Conservation (phyloP, 2,888 invertebrate genomes). For the Xylocampa areola region DNA sequence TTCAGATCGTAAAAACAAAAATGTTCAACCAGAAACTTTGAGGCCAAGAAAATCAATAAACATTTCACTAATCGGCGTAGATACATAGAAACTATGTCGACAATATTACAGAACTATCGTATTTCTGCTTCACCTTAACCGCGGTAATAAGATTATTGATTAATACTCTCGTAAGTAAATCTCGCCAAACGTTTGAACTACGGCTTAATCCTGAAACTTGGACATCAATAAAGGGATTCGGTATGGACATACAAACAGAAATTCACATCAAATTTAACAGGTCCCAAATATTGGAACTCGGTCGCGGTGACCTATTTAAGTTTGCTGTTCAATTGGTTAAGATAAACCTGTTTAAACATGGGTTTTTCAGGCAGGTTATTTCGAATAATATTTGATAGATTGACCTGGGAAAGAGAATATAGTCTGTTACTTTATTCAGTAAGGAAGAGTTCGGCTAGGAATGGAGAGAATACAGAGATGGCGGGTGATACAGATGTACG, state of each 20-base stretch:
- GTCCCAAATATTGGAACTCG: constrained; percentile 14
- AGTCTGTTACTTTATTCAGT: too few species aligned
- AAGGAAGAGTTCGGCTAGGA: too few species aligned
- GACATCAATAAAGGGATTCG: constrained; percentile 6
- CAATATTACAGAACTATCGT: too few species aligned
- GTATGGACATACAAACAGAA: constrained; percentile 1
- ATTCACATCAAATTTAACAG: constrained; percentile 31
- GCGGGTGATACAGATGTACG: too few species aligned
- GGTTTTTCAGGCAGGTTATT: neutral
- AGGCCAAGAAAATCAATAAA: too few species aligned
- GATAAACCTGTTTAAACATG: constrained; percentile 2
- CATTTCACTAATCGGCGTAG: too few species aligned
- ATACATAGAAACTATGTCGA: too few species aligned
- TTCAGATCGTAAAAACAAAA: too few species aligned
- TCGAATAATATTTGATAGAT: neutral
- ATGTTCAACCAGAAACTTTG: too few species aligned
- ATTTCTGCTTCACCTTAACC: too few species aligned
- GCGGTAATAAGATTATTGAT: neutral
- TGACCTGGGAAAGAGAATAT: neutral
- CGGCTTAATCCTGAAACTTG: neutral
- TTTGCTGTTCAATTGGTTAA: constrained; percentile 17
- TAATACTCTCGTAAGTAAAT: neutral
- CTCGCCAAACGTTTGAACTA: neutral
- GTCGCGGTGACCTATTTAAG: constrained; percentile 2
- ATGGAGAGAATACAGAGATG: too few species aligned